phyloP scores from a whole-genome alignment of 2,797 vertebrate genomes.

The Enteromius radiatus region DNA sequence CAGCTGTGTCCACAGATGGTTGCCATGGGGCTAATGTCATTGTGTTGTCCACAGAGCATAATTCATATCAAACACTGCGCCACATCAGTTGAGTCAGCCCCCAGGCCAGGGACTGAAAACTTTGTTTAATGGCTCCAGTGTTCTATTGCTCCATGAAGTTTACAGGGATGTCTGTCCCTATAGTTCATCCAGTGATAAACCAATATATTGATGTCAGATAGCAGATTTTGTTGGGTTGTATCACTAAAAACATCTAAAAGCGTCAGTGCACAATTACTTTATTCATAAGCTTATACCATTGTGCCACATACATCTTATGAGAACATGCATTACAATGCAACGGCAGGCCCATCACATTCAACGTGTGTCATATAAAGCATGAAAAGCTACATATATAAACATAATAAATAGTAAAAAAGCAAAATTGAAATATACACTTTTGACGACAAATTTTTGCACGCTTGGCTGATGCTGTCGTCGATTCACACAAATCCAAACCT shows the following conservation, averaged over 20 bases:
- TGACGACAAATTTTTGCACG: slow-evolving; percentile 21
- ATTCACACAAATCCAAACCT: background rate
- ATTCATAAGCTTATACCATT: slow-evolving; percentile 60
- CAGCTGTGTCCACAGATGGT: slow-evolving; percentile 35
- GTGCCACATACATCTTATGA: slow-evolving; percentile 76
- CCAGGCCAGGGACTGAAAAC: slow-evolving; percentile 7
- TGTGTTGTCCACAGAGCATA: slow-evolving; percentile 31
- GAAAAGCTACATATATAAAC: slow-evolving; percentile 62
- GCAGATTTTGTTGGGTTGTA: background rate
- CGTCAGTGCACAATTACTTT: slow-evolving; percentile 64
- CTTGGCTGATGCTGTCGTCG: background rate
- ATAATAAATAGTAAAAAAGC: slow-evolving; percentile 59
- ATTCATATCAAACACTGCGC: slow-evolving; percentile 33
- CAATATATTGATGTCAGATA: background rate
- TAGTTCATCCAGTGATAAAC: background rate
- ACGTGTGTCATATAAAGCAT: slow-evolving; percentile 71
- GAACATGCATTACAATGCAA: slow-evolving; percentile 80
- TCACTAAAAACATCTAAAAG: slow-evolving; percentile 23
- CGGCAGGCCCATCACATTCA: slow-evolving; percentile 77
- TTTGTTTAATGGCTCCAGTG: background rate
- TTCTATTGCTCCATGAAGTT: background rate
- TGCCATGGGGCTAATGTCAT: slow-evolving; percentile 52
- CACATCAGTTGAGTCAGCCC: slow-evolving; percentile 38
- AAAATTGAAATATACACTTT: slow-evolving; percentile 45
- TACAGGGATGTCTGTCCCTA: background rate